Evolutionary conservation across 35 echinoderm and acorn worm genomes (phyloP).

Genomic region (Anneissia japonica): DNA sequence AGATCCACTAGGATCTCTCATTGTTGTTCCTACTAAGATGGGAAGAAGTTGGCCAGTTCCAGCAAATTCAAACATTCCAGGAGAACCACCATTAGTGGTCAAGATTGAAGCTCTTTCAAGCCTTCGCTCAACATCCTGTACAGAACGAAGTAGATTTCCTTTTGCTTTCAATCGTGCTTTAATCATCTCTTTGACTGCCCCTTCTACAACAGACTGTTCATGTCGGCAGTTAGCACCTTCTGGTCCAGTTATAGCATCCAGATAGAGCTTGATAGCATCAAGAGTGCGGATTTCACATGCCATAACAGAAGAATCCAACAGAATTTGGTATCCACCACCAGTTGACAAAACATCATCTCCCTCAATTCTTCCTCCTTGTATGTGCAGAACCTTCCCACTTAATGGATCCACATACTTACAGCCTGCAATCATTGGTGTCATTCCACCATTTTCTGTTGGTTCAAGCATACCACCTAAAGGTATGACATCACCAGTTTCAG

Average conservation of each 20-base stretch:
- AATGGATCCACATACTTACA: constrained; percentile 74
- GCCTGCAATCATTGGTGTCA: constrained; percentile 60
- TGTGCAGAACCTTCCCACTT: constrained; percentile 57
- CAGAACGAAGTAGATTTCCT: constrained; percentile 26
- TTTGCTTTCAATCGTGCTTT: constrained; percentile 50
- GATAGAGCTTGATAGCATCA: constrained; percentile 58
- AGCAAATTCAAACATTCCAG: constrained; percentile 97
- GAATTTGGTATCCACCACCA: constrained; percentile 66
- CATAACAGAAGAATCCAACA: constrained; percentile 72
- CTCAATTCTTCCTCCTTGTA: constrained; percentile 53
- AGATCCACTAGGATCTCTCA: constrained; percentile 73
- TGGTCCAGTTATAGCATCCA: constrained; percentile 65
- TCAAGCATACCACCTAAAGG: constrained; percentile 77
- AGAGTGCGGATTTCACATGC: constrained; percentile 48
- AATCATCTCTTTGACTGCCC: constrained; percentile 54
- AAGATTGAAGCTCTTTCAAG: constrained; percentile 76
- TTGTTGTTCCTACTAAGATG: constrained; percentile 85
- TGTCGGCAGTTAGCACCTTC: constrained; percentile 76
- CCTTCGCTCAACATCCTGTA: constrained; percentile 54
- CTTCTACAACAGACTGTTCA: constrained; percentile 84
- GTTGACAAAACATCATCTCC: constrained; percentile 65
- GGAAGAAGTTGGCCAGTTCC: constrained; percentile 90
- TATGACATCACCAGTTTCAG: constrained; percentile 81
- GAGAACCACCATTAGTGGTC: constrained; percentile 67
- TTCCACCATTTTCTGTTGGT: constrained; percentile 42